Evolutionary conservation across 2,888 invertebrate genomes (phyloP).

Genomic region (Stenotaenia linearis): DNA sequence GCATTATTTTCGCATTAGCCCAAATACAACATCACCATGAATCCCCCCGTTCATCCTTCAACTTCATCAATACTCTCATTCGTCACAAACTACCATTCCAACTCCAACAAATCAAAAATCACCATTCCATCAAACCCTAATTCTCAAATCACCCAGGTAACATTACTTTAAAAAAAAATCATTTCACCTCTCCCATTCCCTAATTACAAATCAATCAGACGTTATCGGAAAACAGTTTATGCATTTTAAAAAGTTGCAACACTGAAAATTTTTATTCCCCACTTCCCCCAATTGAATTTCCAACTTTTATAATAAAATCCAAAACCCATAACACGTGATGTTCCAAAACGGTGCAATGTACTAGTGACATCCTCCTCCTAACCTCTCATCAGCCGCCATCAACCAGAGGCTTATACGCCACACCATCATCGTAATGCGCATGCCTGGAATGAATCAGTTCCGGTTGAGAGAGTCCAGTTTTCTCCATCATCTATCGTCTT

Average conservation of each 20-base stretch:
- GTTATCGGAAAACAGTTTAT: not conserved
- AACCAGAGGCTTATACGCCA: slow-evolving; percentile 19
- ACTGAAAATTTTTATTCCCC: not conserved
- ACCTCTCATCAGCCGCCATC: slow-evolving; percentile 23
- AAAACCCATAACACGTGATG: slow-evolving; percentile 21
- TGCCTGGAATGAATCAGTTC: slow-evolving; percentile 26
- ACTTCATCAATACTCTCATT: not conserved
- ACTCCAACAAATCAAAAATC: not conserved
- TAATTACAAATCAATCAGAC: slow-evolving; percentile 14
- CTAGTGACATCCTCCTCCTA: slow-evolving; percentile 10
- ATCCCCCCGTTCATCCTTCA: not conserved
- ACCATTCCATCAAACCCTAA: not conserved
- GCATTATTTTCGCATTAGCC: slow-evolving; percentile 16
- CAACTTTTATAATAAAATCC: slow-evolving; percentile 11
- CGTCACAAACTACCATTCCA: not conserved
- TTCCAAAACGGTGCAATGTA: slow-evolving; percentile 4
- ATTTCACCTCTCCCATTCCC: not conserved
- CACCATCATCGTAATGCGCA: slow-evolving; percentile 26
- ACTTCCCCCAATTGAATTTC: not conserved
- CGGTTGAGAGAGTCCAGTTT: slow-evolving; percentile 23
- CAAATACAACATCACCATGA: slow-evolving; percentile 12
- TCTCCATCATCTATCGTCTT: slow-evolving; percentile 26
- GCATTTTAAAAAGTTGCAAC: not conserved
- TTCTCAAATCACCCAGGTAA: not conserved
- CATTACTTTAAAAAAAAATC: not conserved